Percentiles rank a stretch among this genome's conserved stretches.
Conservation (phyloP, 2,113 vertebrate genomes). For the Hippopotamus amphibius region DNA sequence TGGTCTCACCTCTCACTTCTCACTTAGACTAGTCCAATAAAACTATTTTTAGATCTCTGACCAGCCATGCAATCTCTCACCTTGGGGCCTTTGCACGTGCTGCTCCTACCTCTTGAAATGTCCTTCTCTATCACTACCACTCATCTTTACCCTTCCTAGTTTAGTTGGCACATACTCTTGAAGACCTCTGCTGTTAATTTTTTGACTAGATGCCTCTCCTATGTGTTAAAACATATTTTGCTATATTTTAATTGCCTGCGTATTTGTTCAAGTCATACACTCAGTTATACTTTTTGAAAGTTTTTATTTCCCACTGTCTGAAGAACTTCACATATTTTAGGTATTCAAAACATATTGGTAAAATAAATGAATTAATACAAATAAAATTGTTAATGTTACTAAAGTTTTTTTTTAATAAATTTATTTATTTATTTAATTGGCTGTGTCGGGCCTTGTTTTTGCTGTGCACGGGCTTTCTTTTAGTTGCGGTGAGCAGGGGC, state of each 20-base stretch:
- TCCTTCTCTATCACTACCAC: background rate
- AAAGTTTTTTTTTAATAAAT: background rate
- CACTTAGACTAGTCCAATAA: no score
- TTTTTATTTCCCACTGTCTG: background rate
- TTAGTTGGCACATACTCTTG: background rate
- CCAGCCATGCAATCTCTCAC: background rate
- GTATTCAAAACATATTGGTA: background rate
- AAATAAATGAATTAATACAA: background rate
- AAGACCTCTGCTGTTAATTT: background rate
- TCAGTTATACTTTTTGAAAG: background rate
- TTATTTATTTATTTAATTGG: no score
- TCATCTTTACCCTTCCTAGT: background rate
- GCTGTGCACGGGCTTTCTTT: no score
- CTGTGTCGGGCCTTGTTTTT: no score
- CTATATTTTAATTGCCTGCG: background rate
- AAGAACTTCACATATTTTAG: constrained; percentile 9
- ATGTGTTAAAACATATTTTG: background rate
- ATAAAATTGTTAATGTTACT: background rate
- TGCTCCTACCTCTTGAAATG: background rate
- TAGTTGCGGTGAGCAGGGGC: no score
- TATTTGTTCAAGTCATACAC: background rate
- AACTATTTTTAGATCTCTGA: background rate
- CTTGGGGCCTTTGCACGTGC: background rate
- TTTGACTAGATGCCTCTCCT: background rate
- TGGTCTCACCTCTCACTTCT: background rate